phyloP scores from a whole-genome alignment of 1,140 invertebrate genomes.

The Leptonema lineaticorne region DNA sequence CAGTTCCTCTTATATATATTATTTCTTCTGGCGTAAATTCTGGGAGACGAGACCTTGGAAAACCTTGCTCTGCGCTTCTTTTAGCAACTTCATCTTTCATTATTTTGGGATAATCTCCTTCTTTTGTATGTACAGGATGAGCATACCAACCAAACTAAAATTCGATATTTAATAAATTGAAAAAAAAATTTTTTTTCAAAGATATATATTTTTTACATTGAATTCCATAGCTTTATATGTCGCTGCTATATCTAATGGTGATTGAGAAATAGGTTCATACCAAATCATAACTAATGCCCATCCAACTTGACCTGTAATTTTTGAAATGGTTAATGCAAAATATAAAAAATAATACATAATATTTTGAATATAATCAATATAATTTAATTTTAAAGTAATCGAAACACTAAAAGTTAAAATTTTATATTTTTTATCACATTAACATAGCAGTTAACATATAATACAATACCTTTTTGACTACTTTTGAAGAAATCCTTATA shows the following conservation, averaged over 20 bases:
- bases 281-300: slow-evolving; percentile 54
- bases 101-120: slow-evolving; percentile 63
- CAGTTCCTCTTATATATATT: slow-evolving; percentile 58
- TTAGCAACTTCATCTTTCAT: slow-evolving; percentile 58
- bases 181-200: neutral
- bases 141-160: slow-evolving; percentile 60
- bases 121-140: slow-evolving; percentile 61
- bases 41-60: slow-evolving; percentile 58
- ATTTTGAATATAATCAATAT: slow-evolving; percentile 9
- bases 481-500: slow-evolving; percentile 64
- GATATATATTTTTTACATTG: slow-evolving; percentile 41
- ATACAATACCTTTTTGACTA: slow-evolving; percentile 57
- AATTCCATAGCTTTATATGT: slow-evolving; percentile 50
- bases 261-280: slow-evolving; percentile 51
- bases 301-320: slow-evolving; percentile 50
- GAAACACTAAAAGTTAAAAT: no score
- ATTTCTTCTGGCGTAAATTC: slow-evolving; percentile 59
- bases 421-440: neutral
- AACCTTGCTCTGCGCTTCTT: slow-evolving; percentile 60
- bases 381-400: no score
- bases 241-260: slow-evolving; percentile 50
- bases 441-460: no score
- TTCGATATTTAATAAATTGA: neutral
- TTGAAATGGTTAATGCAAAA: slow-evolving; percentile 29
- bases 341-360: neutral